Conservation (phyloP, 2,797 vertebrate species). For the Megaceryle alcyon region DNA sequence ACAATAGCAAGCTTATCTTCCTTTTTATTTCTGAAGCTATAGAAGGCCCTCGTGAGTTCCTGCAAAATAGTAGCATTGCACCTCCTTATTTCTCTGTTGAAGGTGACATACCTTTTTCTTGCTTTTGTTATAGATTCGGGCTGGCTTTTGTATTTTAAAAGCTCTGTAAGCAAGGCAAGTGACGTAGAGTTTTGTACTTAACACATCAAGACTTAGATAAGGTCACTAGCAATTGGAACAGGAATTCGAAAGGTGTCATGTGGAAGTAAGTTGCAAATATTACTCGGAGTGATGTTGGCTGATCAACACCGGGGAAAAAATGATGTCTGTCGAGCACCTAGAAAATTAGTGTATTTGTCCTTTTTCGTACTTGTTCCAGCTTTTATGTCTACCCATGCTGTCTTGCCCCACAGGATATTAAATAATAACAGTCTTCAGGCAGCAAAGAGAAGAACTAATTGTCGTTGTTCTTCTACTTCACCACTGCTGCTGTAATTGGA, state of each 20-base stretch:
- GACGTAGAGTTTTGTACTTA: not conserved
- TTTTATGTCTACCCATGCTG: constrained; percentile 23
- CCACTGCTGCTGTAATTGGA: constrained; percentile 69
- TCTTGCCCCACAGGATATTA: constrained; percentile 63
- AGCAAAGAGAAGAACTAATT: constrained; percentile 65
- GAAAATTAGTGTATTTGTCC: constrained; percentile 23
- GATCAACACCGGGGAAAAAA: not conserved
- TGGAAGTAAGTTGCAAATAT: not conserved
- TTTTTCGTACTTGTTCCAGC: constrained; percentile 7
- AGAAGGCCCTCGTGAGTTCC: not conserved
- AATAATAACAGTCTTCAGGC: constrained; percentile 60
- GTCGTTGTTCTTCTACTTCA: constrained; percentile 47
- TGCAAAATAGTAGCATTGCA: not conserved
- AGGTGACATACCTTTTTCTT: not conserved
- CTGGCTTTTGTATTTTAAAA: not conserved
- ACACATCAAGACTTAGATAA: not conserved
- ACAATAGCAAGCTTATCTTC: not conserved
- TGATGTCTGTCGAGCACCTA: not conserved
- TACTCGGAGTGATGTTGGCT: not conserved
- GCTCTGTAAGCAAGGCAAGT: not conserved
- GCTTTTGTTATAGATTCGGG: not conserved
- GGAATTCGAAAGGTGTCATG: not conserved
- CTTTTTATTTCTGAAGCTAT: not conserved
- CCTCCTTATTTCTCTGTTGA: not conserved
- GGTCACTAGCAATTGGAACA: not conserved